Percentiles rank a stretch among this genome's conserved stretches.
Evolutionary conservation across 2,888 invertebrate genomes (phyloP).

Genomic region (Hyposoter didymator): DNA sequence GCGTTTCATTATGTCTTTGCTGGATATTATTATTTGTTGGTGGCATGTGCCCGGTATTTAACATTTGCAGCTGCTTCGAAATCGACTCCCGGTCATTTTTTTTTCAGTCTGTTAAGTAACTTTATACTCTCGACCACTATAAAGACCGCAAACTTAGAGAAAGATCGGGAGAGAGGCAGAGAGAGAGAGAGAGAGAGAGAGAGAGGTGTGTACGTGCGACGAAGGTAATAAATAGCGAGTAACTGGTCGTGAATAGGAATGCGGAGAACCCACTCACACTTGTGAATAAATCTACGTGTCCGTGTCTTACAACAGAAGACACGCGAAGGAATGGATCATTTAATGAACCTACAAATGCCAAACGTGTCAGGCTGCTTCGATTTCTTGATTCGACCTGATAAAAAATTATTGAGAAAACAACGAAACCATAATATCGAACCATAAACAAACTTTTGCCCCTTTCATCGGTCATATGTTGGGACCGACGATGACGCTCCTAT

Average conservation of each 20-base stretch:
- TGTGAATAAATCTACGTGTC: constrained; percentile 28
- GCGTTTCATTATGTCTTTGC: background rate
- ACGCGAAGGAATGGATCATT: constrained; percentile 56
- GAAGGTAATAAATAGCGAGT: constrained; percentile 62
- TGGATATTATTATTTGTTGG: constrained; percentile 25
- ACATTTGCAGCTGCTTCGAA: constrained; percentile 50
- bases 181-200: constrained; percentile 14
- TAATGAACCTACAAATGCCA: constrained; percentile 63
- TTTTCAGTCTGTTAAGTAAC: constrained; percentile 26
- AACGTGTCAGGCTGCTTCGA: constrained; percentile 44
- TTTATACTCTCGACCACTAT: constrained; percentile 21
- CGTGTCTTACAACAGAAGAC: constrained; percentile 37
- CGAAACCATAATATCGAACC: constrained; percentile 23
- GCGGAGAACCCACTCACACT: constrained; percentile 59
- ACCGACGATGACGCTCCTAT: too few relatives aligned
- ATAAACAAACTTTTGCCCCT: background rate
- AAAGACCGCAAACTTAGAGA: constrained; percentile 39
- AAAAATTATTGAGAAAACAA: constrained; percentile 32
- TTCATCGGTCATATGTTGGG: too few relatives aligned
- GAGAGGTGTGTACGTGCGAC: constrained; percentile 44
- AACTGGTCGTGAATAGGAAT: constrained; percentile 65
- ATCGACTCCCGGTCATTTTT: constrained; percentile 47
- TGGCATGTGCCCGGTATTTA: constrained; percentile 20
- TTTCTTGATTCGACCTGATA: constrained; percentile 12
- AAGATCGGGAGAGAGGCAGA: background rate